These are phyloP conservation scores for Paramisgurnus dabryanus DNA, from an alignment of 2,113 vertebrate genomes.

Conservation along the genomic window DNA sequence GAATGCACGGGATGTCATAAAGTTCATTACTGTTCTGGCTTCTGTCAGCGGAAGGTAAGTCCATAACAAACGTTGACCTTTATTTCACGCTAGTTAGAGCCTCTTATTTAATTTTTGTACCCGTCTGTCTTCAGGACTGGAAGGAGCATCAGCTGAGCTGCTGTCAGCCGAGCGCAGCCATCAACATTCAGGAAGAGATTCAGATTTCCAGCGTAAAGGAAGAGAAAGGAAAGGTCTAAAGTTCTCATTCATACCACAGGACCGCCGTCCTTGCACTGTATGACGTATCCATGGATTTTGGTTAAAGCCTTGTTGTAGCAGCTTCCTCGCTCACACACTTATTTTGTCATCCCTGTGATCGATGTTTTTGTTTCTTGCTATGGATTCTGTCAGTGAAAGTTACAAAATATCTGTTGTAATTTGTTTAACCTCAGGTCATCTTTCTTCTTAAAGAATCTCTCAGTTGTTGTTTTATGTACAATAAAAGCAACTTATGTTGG, in stretches of 20 bases:
- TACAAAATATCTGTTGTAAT: neutral
- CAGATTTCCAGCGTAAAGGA: conserved; percentile 79
- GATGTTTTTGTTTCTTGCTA: neutral
- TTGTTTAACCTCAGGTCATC: neutral
- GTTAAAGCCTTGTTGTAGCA: neutral
- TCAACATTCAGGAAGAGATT: conserved; percentile 81
- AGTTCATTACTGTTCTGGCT: conserved; percentile 97
- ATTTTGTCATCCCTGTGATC: neutral
- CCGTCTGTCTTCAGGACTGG: conserved; percentile 86
- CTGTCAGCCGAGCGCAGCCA: conserved; percentile 75
- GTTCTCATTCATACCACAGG: neutral
- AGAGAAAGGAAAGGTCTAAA: conserved; percentile 83
- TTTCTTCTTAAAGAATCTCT: neutral
- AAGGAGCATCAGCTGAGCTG: conserved; percentile 95
- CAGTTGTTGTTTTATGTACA: neutral
- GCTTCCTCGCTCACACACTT: neutral
- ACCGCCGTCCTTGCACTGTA: neutral
- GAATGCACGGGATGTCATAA: conserved; percentile 96
- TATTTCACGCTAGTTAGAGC: neutral
- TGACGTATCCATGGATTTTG: neutral
- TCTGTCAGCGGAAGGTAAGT: conserved; percentile 94
- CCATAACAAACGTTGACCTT: neutral
- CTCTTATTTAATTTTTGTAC: neutral
- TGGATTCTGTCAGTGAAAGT: neutral
- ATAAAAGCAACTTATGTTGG: neutral